Evolutionary conservation across 2,113 vertebrate genomes (phyloP).

Genomic region (Sapajus apella): DNA sequence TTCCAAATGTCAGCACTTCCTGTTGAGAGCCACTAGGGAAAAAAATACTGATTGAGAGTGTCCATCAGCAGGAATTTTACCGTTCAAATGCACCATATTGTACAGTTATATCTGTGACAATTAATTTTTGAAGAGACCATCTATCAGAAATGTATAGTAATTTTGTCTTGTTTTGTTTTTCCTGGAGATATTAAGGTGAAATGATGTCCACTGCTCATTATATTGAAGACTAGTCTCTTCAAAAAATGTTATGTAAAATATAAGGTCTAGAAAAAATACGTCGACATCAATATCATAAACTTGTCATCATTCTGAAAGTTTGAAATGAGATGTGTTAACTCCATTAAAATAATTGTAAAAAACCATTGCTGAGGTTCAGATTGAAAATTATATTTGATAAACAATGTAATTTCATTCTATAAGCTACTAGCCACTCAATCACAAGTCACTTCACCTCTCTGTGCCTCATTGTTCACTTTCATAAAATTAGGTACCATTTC

Average conservation of each 20-base stretch:
- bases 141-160: not conserved
- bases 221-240: not conserved
- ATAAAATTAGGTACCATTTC: not conserved
- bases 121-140: not conserved
- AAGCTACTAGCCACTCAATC: not conserved
- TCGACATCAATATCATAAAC: not conserved
- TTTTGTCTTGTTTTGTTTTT: not conserved
- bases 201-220: not conserved
- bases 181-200: not conserved
- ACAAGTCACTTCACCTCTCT: not conserved
- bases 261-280: not conserved
- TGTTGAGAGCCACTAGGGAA: not conserved
- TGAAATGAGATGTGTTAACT: not conserved
- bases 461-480: not conserved
- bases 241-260: not conserved
- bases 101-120: not conserved
- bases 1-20: not conserved
- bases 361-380: not conserved
- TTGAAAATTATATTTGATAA: not conserved
- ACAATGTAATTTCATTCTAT: not conserved
- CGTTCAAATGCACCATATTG: not conserved
- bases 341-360: not conserved
- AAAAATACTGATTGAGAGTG: not conserved
- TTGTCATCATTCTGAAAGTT: constrained; percentile 18
- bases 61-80: not conserved